Percentiles rank a stretch among this genome's conserved stretches.
phyloP scores from a whole-genome alignment of 1,140 invertebrate genomes.

The Scaptomyza hsui region DNA sequence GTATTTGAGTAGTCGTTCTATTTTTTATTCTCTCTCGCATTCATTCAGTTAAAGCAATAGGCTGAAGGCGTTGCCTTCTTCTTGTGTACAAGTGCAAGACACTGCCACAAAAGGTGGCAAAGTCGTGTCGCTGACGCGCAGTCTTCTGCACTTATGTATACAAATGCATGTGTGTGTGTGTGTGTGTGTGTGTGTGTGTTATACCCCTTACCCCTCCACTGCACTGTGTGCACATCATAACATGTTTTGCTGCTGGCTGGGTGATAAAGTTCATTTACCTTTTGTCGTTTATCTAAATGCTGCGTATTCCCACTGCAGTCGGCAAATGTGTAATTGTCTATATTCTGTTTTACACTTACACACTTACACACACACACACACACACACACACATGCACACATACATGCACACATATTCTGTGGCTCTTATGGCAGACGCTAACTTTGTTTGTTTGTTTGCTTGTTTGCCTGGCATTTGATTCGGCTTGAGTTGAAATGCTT shows the following conservation, averaged over 20 bases:
- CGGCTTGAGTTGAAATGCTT: slow-evolving; percentile 64
- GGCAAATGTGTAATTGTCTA: slow-evolving; percentile 79
- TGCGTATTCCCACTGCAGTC: slow-evolving; percentile 49
- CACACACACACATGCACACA: slow-evolving; percentile 6
- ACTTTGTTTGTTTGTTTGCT: slow-evolving; percentile 66
- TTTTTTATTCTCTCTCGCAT: background rate
- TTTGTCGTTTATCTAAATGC: slow-evolving; percentile 76
- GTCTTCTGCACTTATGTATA: slow-evolving; percentile 36
- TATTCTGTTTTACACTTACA: slow-evolving; percentile 71
- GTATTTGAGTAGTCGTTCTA: background rate
- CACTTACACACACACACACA: slow-evolving; percentile 33
- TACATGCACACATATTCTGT: slow-evolving; percentile 7
- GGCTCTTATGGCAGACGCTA: slow-evolving; percentile 37
- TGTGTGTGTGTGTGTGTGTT: slow-evolving; percentile 17
- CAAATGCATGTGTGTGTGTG: background rate
- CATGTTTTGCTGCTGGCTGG: slow-evolving; percentile 60
- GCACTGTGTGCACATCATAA: slow-evolving; percentile 36
- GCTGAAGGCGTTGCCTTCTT: slow-evolving; percentile 16
- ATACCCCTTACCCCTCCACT: too few species aligned
- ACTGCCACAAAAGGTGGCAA: slow-evolving; percentile 41
- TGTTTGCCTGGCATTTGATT: slow-evolving; percentile 58
- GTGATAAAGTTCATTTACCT: slow-evolving; percentile 82
- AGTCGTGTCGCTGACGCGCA: slow-evolving; percentile 23
- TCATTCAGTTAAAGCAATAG: slow-evolving; percentile 7
- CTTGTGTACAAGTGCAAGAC: slow-evolving; percentile 36